Percentiles rank a stretch among this genome's conserved stretches.
Evolutionary conservation across 2,113 vertebrate species (phyloP).

Genomic region (Seriola rivoliana): DNA sequence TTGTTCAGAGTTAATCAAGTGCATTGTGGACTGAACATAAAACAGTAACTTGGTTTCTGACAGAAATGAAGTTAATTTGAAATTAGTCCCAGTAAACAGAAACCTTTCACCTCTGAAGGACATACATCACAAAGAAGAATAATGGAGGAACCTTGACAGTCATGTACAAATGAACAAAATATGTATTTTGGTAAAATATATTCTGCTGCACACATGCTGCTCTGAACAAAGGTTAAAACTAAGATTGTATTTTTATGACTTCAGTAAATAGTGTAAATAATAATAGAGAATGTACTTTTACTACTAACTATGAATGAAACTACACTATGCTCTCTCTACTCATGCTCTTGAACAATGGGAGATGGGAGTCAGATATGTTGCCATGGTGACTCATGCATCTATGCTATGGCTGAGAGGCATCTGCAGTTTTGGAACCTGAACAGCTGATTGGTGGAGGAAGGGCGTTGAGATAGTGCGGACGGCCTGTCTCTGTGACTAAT

Average conservation of each 20-base stretch:
- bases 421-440: slow-evolving; percentile 62
- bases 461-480: slow-evolving; percentile 55
- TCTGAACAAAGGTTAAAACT: slow-evolving; percentile 11
- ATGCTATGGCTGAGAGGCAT: slow-evolving; percentile 59
- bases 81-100: slow-evolving; percentile 12
- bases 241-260: slow-evolving; percentile 9
- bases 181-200: neutral
- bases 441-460: slow-evolving; percentile 70
- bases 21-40: slow-evolving; percentile 34
- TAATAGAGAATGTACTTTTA: neutral
- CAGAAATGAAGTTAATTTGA: slow-evolving; percentile 27
- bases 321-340: slow-evolving; percentile 54
- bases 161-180: neutral
- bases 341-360: slow-evolving; percentile 46
- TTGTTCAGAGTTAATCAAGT: slow-evolving; percentile 46
- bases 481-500: slow-evolving; percentile 79
- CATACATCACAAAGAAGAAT: slow-evolving; percentile 11
- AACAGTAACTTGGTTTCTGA: slow-evolving; percentile 20
- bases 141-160: slow-evolving; percentile 9
- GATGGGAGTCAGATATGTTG: slow-evolving; percentile 70
- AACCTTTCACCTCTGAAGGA: slow-evolving; percentile 20
- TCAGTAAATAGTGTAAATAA: neutral
- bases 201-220: neutral
- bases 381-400: slow-evolving; percentile 72
- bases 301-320: slow-evolving; percentile 54